Percentiles rank a stretch among this genome's conserved stretches.
Evolutionary conservation across 2,113 vertebrate genomes (phyloP).

Genomic region (Dipodomys spectabilis): DNA sequence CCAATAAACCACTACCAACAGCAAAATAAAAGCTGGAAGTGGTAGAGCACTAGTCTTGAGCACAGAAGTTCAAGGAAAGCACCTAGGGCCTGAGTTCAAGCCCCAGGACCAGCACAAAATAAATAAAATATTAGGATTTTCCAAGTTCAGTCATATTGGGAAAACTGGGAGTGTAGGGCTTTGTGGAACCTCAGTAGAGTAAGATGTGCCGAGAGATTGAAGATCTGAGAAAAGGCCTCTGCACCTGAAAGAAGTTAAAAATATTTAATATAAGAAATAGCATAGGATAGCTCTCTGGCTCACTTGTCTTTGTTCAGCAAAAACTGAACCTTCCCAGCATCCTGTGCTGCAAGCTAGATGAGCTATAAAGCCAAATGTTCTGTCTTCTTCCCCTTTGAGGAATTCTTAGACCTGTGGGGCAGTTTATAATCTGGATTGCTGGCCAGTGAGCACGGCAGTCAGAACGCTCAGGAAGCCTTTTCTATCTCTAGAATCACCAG

Average conservation of each 20-base stretch:
- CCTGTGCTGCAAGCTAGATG: background rate
- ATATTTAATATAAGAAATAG: constrained; percentile 44
- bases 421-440: constrained; percentile 22
- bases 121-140: too few relatives aligned
- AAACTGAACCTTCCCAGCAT: background rate
- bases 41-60: too few relatives aligned
- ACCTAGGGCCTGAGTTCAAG: too few relatives aligned
- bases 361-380: background rate
- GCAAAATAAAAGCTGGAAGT: too few relatives aligned
- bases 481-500: background rate
- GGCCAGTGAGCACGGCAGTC: background rate
- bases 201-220: too few relatives aligned
- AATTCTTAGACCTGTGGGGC: background rate
- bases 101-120: too few relatives aligned
- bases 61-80: too few relatives aligned
- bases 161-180: too few relatives aligned
- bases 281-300: background rate
- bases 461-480: background rate
- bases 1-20: too few relatives aligned
- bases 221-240: constrained; percentile 38
- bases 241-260: constrained; percentile 6
- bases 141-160: too few relatives aligned
- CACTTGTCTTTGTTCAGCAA: constrained; percentile 49
- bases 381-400: background rate
- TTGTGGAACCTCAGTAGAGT: background rate